Percentiles rank a stretch among this genome's conserved stretches.
phyloP scores from a whole-genome alignment of 2,888 invertebrate species.

The Rhamphomyia laevipes region DNA sequence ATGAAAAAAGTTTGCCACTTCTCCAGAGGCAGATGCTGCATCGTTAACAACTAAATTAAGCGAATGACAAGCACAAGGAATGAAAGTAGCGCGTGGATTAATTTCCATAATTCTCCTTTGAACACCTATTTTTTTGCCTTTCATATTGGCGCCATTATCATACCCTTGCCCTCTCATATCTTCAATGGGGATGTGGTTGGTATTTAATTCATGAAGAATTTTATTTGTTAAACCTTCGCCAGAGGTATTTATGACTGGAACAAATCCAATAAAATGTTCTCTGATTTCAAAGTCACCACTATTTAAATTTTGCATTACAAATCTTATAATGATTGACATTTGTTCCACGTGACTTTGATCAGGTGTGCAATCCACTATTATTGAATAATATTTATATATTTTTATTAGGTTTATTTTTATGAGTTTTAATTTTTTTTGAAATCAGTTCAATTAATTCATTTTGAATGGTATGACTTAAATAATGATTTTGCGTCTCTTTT shows the following conservation, averaged over 20 bases:
- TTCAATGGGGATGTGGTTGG: not conserved
- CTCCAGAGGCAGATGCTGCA: conserved; percentile 15
- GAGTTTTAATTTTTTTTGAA: no score
- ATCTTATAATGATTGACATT: not conserved
- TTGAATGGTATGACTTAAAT: not conserved
- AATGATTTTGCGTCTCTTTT: not conserved
- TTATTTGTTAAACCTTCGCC: not conserved
- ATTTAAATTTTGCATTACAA: no score
- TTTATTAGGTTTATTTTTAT: no score
- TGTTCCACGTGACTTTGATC: conserved; percentile 1
- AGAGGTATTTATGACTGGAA: not conserved
- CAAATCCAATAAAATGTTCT: not conserved
- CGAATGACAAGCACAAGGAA: conserved; percentile 20
- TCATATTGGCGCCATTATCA: conserved; percentile 23
- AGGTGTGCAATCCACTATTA: conserved; percentile 1
- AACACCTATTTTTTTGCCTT: no score
- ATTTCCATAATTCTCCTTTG: conserved; percentile 18
- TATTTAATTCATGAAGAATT: not conserved
- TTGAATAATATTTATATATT: not conserved
- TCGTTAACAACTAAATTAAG: conserved; percentile 23
- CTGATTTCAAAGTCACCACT: no score
- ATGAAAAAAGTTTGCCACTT: conserved; percentile 15
- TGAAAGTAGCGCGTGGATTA: conserved; percentile 19
- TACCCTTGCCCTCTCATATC: conserved; percentile 9
- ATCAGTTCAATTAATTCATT: not conserved